Evolutionary conservation across 2,888 invertebrate species (phyloP).

Genomic region (Tenthredo amoena): DNA sequence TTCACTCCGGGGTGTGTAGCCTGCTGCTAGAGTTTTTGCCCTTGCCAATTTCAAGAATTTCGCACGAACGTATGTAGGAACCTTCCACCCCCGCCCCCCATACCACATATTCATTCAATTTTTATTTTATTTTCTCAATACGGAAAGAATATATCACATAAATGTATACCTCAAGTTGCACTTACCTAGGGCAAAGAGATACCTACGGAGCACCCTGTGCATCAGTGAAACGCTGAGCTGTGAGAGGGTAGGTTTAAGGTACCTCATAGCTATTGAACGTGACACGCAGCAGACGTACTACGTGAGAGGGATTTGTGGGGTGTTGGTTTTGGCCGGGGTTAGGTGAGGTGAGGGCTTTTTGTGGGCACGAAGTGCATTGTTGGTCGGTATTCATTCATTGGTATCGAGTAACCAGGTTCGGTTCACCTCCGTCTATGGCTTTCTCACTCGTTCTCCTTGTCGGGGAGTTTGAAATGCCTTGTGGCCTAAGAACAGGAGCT

Average conservation of each 20-base stretch:
- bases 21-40: neutral
- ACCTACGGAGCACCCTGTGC: constrained; percentile 25
- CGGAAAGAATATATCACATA: neutral
- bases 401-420: constrained; percentile 70
- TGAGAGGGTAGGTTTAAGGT: constrained; percentile 28
- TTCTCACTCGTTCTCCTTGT: neutral
- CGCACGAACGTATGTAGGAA: neutral
- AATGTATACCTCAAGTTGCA: neutral
- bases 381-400: constrained; percentile 71
- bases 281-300: constrained; percentile 60
- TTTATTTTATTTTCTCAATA: neutral
- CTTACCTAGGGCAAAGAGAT: neutral
- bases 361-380: constrained; percentile 62
- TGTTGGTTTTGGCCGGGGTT: constrained; percentile 58
- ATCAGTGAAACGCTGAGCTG: constrained; percentile 41
- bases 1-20: neutral
- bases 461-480: neutral
- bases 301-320: constrained; percentile 52
- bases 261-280: constrained; percentile 63
- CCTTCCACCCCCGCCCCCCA: too few species aligned
- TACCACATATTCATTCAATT: neutral
- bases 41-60: neutral
- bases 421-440: constrained; percentile 23
- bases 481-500: constrained; percentile 24
- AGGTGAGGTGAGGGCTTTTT: constrained; percentile 59